Evolutionary conservation across 2,888 invertebrate species (phyloP), one percentile per base, ranked within the genome.

Genomic region (Aethes cnicana): DNA sequence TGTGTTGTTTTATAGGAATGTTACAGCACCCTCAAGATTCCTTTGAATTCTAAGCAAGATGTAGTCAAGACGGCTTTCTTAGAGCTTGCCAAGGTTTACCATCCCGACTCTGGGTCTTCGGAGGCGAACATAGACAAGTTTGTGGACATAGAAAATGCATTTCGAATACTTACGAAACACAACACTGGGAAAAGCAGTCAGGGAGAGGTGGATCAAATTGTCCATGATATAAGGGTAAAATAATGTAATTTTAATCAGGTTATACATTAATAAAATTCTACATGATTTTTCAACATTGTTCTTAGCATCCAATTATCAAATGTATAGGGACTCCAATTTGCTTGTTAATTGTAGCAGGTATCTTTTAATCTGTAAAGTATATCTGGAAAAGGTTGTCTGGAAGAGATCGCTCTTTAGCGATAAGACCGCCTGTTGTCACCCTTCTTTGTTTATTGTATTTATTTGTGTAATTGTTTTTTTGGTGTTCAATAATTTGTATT

Each of bases 101-200:
- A 97, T 78, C 97, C 97, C 0, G 97, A 97, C 68, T 94, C 95
- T 35, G 93, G 94, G 0, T 90, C 91, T 0, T 80, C 91, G 0
- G 92, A 94, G 57, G 95, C 96, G n/a, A 91, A 92, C 74, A 90
- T 92, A 35, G 91, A 92, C 23, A 94, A 93, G 74, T 97, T 97
- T 84, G 91, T 94, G 32, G 89, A 92, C 66, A 92, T 95, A 50
- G 95, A 96, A 70, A 88, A 91, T 68, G 96, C 97, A 0, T 97
- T 96, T 66, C 91, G 93, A 61, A 84, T 90, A 14, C 74, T 96
- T 2, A 92, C 93, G 62, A 93, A 93, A 62, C 92, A 94, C 69
- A 93, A 93, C 64, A 92, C 84, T 16, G 86, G 81, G 0, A 63
- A 58, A 1, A 74, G 69, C 41, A 77, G 71, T 48, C 92, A 35